These are phyloP conservation scores for Gymnoscopelus braueri DNA, from an alignment of 2,797 vertebrate genomes.

Conservation along the genomic window DNA sequence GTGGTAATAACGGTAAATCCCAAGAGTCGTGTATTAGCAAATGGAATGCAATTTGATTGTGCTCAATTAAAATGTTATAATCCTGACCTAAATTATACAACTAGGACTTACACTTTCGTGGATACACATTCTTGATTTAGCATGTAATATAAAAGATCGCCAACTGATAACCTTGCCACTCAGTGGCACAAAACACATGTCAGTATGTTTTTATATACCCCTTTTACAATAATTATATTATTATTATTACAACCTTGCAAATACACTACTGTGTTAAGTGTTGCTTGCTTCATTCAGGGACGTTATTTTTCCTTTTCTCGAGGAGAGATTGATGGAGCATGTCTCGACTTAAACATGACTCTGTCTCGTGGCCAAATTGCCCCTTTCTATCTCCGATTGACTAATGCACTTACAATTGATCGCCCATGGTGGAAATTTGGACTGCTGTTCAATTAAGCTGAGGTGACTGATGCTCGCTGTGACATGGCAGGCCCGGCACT, in stretches of 20 bases:
- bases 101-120: too few relatives aligned
- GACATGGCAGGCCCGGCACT: not conserved
- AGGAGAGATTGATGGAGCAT: not conserved
- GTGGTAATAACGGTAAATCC: constrained; percentile 7
- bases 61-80: too few relatives aligned
- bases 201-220: too few relatives aligned
- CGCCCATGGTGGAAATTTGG: not conserved
- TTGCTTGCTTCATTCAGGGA: constrained; percentile 2
- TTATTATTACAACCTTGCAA: too few relatives aligned
- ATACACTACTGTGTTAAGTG: too few relatives aligned
- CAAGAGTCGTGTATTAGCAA: not conserved
- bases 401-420: not conserved
- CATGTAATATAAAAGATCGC: too few relatives aligned
- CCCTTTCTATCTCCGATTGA: constrained; percentile 4
- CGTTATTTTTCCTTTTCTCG: not conserved
- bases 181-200: too few relatives aligned
- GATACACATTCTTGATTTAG: too few relatives aligned
- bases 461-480: not conserved
- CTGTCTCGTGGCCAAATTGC: not conserved
- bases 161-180: too few relatives aligned
- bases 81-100: too few relatives aligned
- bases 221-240: too few relatives aligned
- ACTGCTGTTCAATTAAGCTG: not conserved
- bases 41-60: too few relatives aligned
- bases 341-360: constrained; percentile 4